Conservation (phyloP, 2,888 invertebrate species). For the Drosophila formosana region DNA sequence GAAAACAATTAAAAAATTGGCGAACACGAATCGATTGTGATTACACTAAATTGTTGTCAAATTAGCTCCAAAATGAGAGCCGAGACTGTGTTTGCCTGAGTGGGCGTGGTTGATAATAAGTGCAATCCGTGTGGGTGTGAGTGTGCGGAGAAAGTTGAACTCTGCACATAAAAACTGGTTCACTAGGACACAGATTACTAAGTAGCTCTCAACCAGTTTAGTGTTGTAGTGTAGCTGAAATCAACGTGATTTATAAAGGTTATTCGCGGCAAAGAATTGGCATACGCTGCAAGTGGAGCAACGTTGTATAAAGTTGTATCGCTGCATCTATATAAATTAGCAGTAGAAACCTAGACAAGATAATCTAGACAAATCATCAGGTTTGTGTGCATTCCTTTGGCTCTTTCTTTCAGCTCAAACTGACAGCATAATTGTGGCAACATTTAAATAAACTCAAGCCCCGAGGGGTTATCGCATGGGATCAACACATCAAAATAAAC, state of each 20-base stretch:
- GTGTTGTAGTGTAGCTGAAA: not conserved
- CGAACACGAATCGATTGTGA: conserved; percentile 84
- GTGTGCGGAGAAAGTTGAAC: conserved; percentile 66
- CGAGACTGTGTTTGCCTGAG: not conserved
- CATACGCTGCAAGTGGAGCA: not conserved
- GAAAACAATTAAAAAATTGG: conserved; percentile 84
- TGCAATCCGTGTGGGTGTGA: conserved; percentile 40
- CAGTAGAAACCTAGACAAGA: conserved; percentile 2
- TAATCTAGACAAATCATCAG: conserved; percentile 34
- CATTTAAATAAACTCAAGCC: conserved; percentile 64
- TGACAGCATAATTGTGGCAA: conserved; percentile 66
- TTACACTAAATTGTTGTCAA: conserved; percentile 83
- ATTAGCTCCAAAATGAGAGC: conserved; percentile 81
- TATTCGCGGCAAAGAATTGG: conserved; percentile 1
- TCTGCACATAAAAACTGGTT: conserved; percentile 24
- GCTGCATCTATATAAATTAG: conserved; percentile 19
- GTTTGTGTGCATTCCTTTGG: not conserved
- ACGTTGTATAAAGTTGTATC: not conserved
- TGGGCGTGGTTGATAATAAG: conserved; percentile 32
- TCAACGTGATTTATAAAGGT: conserved; percentile 13
- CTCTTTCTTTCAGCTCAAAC: not conserved
- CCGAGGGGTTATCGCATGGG: conserved; percentile 53
- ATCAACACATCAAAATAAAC: conserved; percentile 66
- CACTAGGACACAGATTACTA: conserved; percentile 34
- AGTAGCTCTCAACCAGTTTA: conserved; percentile 10